These are phyloP conservation scores for Eupristina koningsbergeri DNA, from an alignment of 1,140 invertebrate species.

Conservation along the genomic window DNA sequence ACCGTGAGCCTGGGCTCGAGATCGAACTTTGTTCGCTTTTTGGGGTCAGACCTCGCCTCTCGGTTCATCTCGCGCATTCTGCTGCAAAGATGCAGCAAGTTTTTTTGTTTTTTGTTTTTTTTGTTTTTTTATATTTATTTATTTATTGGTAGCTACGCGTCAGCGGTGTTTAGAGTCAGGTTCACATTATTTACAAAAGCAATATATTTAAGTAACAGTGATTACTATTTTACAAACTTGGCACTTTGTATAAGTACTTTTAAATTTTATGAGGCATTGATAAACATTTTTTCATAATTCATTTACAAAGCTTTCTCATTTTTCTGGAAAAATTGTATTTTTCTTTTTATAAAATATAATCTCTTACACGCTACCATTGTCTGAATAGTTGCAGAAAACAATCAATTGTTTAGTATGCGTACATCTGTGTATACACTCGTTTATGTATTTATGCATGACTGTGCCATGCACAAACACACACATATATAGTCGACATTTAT, in stretches of 20 bases:
- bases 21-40: not conserved
- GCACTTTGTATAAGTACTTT: too few relatives aligned
- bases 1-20: not conserved
- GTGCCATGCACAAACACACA: not conserved
- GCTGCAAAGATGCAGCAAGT: too few relatives aligned
- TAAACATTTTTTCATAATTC: slow-evolving; percentile 24
- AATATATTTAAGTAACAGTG: too few relatives aligned
- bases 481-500: slow-evolving; percentile 29
- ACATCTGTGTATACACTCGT: not conserved
- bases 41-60: too few relatives aligned
- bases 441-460: not conserved
- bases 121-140: too few relatives aligned
- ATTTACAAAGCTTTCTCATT: slow-evolving; percentile 35
- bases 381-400: slow-evolving; percentile 7
- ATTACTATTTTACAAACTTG: too few relatives aligned
- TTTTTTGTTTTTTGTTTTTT: too few relatives aligned
- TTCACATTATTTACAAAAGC: too few relatives aligned
- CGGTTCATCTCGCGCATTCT: too few relatives aligned
- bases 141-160: not conserved
- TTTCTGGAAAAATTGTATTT: slow-evolving; percentile 1
- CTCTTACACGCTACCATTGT: slow-evolving; percentile 44
- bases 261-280: too few relatives aligned
- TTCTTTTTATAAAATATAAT: slow-evolving; percentile 47
- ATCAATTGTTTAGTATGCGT: slow-evolving; percentile 20
- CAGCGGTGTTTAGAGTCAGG: not conserved